A percentile compares a stretch with the other conserved stretches of the same genome.
These are phyloP conservation scores for Lepus oiostolus DNA, from an alignment of 2,797 vertebrate genomes.

Conservation along the genomic window DNA sequence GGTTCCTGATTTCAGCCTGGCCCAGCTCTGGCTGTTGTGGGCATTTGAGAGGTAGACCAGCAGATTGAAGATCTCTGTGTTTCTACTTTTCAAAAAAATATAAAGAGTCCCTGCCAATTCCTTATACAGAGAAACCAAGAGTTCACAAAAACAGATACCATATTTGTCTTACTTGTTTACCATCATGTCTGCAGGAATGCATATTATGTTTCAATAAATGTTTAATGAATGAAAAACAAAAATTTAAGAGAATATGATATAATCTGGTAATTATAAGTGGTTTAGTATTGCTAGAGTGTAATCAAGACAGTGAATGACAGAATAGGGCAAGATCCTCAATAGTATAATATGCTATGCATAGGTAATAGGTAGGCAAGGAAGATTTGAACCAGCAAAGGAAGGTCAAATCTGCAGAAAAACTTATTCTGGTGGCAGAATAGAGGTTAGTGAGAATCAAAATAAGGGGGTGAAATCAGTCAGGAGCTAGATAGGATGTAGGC, in stretches of 20 bases:
- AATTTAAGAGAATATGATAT: neutral
- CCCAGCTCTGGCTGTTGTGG: too few species aligned
- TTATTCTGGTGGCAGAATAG: slow-evolving; percentile 33
- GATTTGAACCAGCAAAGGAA: slow-evolving; percentile 30
- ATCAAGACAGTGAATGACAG: neutral
- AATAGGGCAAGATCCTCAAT: slow-evolving; percentile 42
- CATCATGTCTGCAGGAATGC: neutral
- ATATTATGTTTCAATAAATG: slow-evolving; percentile 20
- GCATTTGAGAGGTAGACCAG: too few species aligned
- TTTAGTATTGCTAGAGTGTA: slow-evolving; percentile 50
- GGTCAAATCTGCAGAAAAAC: slow-evolving; percentile 47
- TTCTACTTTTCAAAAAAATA: too few species aligned
- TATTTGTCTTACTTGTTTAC: slow-evolving; percentile 29
- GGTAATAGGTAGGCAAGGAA: neutral
- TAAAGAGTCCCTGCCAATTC: neutral
- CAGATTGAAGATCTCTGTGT: too few species aligned
- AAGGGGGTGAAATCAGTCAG: neutral
- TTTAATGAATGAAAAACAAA: slow-evolving; percentile 48
- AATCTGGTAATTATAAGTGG: slow-evolving; percentile 31
- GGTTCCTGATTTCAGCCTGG: too few species aligned
- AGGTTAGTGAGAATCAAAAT: slow-evolving; percentile 32
- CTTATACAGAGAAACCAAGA: neutral
- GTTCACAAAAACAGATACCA: slow-evolving; percentile 17
- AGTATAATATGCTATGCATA: neutral
- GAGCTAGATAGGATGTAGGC: neutral